Base-by-base conservation (phyloP, 2,888 invertebrate genomes). In the Sarcophaga carnaria region DNA sequence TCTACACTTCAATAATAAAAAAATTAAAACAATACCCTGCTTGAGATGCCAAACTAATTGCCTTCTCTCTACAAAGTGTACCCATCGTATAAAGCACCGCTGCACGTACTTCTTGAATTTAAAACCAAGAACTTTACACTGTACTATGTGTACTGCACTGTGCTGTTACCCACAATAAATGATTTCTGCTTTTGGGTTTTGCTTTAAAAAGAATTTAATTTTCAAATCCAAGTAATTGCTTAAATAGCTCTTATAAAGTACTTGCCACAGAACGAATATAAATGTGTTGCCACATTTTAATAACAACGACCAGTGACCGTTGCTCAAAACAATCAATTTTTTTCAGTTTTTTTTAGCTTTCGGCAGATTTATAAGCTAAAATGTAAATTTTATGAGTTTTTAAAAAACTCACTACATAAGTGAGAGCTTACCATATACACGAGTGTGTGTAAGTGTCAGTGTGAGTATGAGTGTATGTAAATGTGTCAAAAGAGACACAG, bases 291-390 rank as follows among this genome's bases (percentile, higher is more conserved):
- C 22, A 70, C 69, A 63, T 70, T 81, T 70, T 27, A 69, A 63
- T 76, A 70, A 62, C 63, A 82, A 76, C 59, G 59, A 25, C 70
- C 59, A 60, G 70, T 70, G 69, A 70, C 63, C 64, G 75, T 80
- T 47, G 63, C 17, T 37, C 22, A 22, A 67, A 71, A 71, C 37
- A 37, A 37, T 37, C 6, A 37, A 37, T 37, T 37, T 37, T 37
- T 37, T 37, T 37, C 8, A 2, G 0, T 37, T 10, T 37, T 10
- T 37, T 37, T 22, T 37, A 20, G 17, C n/a, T 72, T 69, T 64
- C 49, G 71, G 64, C 27, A 64, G 25, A 82, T 77, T 82, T 77
- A 71, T 76, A 77, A 77, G 59, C 47, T 72, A 27, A 83, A 83
- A 77, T 67, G 77, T 37, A 77, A 72, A 70, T 77, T 25, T 62